Conservation (phyloP, 2,113 vertebrate genomes). For the Sinocyclocheilus maitianheensis region DNA sequence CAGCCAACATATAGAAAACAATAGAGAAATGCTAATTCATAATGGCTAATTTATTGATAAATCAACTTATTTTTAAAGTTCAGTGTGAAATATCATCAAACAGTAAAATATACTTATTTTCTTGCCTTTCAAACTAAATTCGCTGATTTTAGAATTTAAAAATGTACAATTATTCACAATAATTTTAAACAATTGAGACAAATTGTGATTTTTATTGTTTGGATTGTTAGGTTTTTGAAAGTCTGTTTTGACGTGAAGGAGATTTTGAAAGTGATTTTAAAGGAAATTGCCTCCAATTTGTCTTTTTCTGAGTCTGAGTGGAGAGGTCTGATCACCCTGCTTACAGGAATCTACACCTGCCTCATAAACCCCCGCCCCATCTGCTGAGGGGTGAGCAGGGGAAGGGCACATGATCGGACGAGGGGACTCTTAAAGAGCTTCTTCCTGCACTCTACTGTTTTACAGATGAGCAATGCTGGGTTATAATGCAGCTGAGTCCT, state of each 20-base stretch:
- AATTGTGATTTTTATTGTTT: neutral
- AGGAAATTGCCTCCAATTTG: neutral
- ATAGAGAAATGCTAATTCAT: neutral
- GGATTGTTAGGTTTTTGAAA: neutral
- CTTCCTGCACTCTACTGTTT: slow-evolving; percentile 27
- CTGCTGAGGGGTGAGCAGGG: neutral
- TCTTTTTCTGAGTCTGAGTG: neutral
- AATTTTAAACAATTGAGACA: neutral
- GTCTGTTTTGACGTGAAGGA: neutral
- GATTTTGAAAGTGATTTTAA: neutral
- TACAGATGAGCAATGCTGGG: slow-evolving; percentile 32
- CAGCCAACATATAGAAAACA: neutral
- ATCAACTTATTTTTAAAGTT: neutral
- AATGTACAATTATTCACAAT: neutral
- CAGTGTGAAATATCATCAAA: neutral
- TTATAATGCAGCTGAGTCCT: slow-evolving; percentile 2
- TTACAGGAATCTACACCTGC: slow-evolving; percentile 57
- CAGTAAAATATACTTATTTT: no score
- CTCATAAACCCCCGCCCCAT: slow-evolving; percentile 51
- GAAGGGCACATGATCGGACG: neutral
- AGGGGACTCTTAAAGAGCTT: slow-evolving; percentile 13
- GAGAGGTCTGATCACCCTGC: slow-evolving; percentile 3
- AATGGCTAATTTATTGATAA: neutral
- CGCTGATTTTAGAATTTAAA: neutral
- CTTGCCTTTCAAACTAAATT: no score